Evolutionary conservation across 2,888 invertebrate genomes (phyloP).

Genomic region (Ochropacha duplaris): DNA sequence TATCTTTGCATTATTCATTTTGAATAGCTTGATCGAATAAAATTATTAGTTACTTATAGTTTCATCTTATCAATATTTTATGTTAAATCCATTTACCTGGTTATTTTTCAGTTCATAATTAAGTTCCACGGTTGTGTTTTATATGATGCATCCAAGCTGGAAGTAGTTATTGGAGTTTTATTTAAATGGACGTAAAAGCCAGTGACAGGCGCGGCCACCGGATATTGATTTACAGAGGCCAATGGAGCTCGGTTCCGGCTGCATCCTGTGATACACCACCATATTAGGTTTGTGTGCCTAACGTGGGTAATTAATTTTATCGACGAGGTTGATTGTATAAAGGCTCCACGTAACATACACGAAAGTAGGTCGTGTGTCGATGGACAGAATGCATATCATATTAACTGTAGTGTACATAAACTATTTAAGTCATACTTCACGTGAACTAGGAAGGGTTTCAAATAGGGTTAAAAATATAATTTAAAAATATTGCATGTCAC

Average conservation of each 20-base stretch:
- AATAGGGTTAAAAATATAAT: too few species aligned
- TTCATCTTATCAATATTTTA: too few species aligned
- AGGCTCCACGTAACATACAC: slow-evolving; percentile 20
- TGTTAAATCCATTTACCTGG: too few species aligned
- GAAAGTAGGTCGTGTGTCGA: not conserved
- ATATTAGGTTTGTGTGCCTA: not conserved
- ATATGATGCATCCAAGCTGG: slow-evolving; percentile 29
- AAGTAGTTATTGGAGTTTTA: slow-evolving; percentile 46
- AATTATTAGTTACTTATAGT: too few species aligned
- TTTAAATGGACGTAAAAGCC: slow-evolving; percentile 37
- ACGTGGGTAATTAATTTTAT: slow-evolving; percentile 51
- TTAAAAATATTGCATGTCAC: too few species aligned
- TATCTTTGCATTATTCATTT: too few species aligned
- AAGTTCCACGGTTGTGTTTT: not conserved
- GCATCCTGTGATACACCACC: slow-evolving; percentile 30
- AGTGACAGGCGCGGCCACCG: slow-evolving; percentile 61
- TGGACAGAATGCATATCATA: too few species aligned
- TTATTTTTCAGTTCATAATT: too few species aligned
- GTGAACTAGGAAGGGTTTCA: too few species aligned
- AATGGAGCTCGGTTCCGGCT: slow-evolving; percentile 62
- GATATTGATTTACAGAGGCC: slow-evolving; percentile 78
- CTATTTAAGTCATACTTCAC: too few species aligned
- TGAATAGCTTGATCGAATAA: too few species aligned
- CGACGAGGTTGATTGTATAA: slow-evolving; percentile 30
- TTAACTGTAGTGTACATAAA: too few species aligned